phyloP scores from a whole-genome alignment of 2,797 vertebrate genomes.

The Diceros bicornis region DNA sequence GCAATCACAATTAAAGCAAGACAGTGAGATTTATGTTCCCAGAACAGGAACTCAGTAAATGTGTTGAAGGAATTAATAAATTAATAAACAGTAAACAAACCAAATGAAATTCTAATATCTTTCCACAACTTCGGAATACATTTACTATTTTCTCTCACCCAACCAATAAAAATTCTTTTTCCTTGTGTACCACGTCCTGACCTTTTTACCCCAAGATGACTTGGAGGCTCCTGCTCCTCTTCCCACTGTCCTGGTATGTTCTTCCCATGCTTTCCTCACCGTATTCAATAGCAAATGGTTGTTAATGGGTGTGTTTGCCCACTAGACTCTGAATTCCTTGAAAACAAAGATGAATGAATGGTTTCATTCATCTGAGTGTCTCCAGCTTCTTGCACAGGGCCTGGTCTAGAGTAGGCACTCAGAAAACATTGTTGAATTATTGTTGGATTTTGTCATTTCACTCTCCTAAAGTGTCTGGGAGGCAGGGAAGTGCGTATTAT shows the following conservation, averaged over 20 bases:
- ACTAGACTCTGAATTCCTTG: background rate
- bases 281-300: background rate
- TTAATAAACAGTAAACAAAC: background rate
- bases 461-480: background rate
- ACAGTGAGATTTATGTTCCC: background rate
- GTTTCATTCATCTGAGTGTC: background rate
- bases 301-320: background rate
- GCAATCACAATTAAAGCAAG: background rate
- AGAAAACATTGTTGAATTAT: background rate
- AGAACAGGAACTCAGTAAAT: background rate
- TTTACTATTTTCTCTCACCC: background rate
- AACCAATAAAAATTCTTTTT: background rate
- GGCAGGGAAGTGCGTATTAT: background rate
- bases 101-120: background rate
- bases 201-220: background rate
- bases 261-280: background rate
- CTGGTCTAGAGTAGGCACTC: background rate
- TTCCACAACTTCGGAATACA: background rate
- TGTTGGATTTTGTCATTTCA: background rate
- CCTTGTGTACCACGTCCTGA: background rate
- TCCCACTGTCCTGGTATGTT: background rate
- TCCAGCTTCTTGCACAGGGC: background rate
- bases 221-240: background rate
- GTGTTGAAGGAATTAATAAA: slow-evolving; percentile 24
- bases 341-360: background rate